Conservation (phyloP, 2,888 invertebrate species). For the Sesia apiformis region DNA sequence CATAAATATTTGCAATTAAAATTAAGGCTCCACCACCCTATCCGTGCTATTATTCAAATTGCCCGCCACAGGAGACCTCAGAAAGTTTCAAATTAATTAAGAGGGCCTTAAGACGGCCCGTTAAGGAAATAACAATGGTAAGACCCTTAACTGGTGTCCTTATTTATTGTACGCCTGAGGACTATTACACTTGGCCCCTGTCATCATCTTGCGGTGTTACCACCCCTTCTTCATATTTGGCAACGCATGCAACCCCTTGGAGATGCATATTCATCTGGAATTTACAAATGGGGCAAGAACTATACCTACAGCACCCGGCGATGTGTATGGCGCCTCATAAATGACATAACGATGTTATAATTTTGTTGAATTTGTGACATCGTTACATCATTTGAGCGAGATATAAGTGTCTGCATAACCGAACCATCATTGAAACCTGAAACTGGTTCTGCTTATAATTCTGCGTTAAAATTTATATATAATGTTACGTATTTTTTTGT, state of each 20-base stretch:
- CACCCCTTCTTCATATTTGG: slow-evolving; percentile 30
- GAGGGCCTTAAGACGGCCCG: slow-evolving; percentile 71
- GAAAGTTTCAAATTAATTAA: slow-evolving; percentile 75
- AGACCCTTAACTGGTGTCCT: slow-evolving; percentile 46
- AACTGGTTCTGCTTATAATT: too few relatives aligned
- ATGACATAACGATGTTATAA: too few relatives aligned
- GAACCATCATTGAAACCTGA: too few relatives aligned
- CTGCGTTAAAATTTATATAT: too few relatives aligned
- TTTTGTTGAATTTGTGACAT: too few relatives aligned
- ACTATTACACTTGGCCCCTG: slow-evolving; percentile 46
- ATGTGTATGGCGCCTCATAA: too few relatives aligned
- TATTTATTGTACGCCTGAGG: slow-evolving; percentile 59
- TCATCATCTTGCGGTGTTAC: slow-evolving; percentile 45
- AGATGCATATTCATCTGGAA: slow-evolving; percentile 34
- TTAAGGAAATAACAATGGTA: slow-evolving; percentile 71
- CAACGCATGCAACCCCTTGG: slow-evolving; percentile 29
- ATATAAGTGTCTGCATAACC: too few relatives aligned
- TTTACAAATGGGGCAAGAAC: too few relatives aligned
- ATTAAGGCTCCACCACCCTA: slow-evolving; percentile 65
- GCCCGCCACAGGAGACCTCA: slow-evolving; percentile 69
- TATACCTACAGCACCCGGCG: too few relatives aligned
- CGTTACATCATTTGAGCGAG: too few relatives aligned
- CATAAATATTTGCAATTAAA: slow-evolving; percentile 75
- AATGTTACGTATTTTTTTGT: too few relatives aligned
- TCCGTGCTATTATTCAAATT: slow-evolving; percentile 71